Evolutionary conservation across 2,113 vertebrate species (phyloP).

Genomic region (Ageneiosus marmoratus): DNA sequence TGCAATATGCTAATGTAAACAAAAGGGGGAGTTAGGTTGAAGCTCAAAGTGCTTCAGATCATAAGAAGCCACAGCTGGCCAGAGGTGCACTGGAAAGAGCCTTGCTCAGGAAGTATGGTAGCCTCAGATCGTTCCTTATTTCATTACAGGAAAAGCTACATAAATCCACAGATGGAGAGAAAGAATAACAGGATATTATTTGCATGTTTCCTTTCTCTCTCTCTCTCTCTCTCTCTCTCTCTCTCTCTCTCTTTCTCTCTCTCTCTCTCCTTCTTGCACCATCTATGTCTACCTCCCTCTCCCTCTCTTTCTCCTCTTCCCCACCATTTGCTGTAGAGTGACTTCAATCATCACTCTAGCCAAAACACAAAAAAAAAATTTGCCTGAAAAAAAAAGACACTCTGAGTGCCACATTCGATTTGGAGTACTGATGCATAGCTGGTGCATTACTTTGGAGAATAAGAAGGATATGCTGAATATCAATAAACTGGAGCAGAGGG

Average conservation of each 20-base stretch:
- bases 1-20: conserved; percentile 23
- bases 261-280: conserved; percentile 35
- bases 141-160: conserved; percentile 75
- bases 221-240: conserved; percentile 51
- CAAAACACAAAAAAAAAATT: conserved; percentile 77
- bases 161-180: conserved; percentile 71
- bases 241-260: conserved; percentile 50
- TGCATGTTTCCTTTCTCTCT: conserved; percentile 70
- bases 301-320: conserved; percentile 56
- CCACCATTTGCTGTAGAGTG: conserved; percentile 65
- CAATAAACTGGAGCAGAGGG: conserved; percentile 67
- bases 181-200: conserved; percentile 71
- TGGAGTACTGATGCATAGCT: conserved; percentile 75
- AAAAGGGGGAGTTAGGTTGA: neutral
- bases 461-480: conserved; percentile 74
- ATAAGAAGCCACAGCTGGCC: neutral
- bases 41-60: neutral
- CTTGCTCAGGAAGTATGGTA: conserved; percentile 50
- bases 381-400: conserved; percentile 65
- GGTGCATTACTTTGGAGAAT: conserved; percentile 76
- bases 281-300: conserved; percentile 57
- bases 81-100: conserved; percentile 42
- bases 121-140: conserved; percentile 71
- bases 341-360: conserved; percentile 79
- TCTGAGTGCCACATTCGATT: conserved; percentile 70